A percentile compares a stretch with the other conserved stretches of the same genome.
Evolutionary conservation across 1,140 invertebrate species (phyloP).

Genomic region (Chrysopa pallens): DNA sequence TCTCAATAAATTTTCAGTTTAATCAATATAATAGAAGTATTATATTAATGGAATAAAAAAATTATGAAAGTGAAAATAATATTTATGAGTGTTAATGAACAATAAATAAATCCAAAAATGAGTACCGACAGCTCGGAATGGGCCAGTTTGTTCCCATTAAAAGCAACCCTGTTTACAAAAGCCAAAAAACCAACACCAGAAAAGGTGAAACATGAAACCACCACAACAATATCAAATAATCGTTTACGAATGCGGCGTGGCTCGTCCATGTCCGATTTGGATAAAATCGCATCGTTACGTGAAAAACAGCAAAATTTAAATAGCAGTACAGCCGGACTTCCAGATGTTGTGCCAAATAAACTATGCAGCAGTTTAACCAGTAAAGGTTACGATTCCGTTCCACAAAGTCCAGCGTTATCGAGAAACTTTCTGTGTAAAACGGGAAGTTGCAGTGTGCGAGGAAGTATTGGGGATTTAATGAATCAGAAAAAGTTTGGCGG

Average conservation of each 20-base stretch:
- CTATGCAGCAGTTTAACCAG: slow-evolving; percentile 15
- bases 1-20: too few relatives aligned
- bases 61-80: too few relatives aligned
- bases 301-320: too few relatives aligned
- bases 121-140: slow-evolving; percentile 28
- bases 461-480: slow-evolving; percentile 61
- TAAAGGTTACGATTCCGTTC: slow-evolving; percentile 27
- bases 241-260: slow-evolving; percentile 39
- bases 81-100: too few relatives aligned
- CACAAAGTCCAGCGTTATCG: slow-evolving; percentile 31
- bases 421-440: slow-evolving; percentile 24
- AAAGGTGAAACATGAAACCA: too few relatives aligned
- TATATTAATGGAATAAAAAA: too few relatives aligned
- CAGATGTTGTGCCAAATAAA: slow-evolving; percentile 25
- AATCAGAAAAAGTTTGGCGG: slow-evolving; percentile 51
- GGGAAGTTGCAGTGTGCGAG: slow-evolving; percentile 29
- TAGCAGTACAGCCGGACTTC: slow-evolving; percentile 13
- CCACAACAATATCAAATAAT: slow-evolving; percentile 4
- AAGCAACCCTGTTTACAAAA: slow-evolving; percentile 15
- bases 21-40: too few relatives aligned
- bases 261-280: slow-evolving; percentile 51
- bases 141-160: slow-evolving; percentile 37
- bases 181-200: too few relatives aligned
- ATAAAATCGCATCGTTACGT: slow-evolving; percentile 28
- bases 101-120: background rate